Evolutionary conservation across 2,113 vertebrate genomes (phyloP).

Genomic region (Balaenoptera acutorostrata): DNA sequence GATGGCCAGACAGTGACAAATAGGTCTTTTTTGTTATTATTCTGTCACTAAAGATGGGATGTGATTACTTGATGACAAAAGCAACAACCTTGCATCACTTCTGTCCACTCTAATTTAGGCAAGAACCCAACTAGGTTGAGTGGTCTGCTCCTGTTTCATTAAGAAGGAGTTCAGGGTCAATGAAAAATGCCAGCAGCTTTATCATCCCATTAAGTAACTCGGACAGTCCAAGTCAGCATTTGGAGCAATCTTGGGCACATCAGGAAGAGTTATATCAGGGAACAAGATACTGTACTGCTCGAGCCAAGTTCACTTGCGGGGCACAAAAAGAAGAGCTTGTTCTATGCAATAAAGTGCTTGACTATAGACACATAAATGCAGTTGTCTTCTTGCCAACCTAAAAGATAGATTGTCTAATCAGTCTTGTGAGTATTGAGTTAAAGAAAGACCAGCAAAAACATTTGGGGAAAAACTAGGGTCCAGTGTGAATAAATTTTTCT

Average conservation of each 20-base stretch:
- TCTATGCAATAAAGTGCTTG: neutral
- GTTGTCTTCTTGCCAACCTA: neutral
- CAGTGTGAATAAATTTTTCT: conserved; percentile 27
- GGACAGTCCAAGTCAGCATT: neutral
- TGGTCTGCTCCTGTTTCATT: neutral
- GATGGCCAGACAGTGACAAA: neutral
- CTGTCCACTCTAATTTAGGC: neutral
- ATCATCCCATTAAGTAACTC: neutral
- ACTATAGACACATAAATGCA: neutral
- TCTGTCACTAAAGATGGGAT: neutral
- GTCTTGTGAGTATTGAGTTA: neutral
- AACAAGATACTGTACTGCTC: neutral
- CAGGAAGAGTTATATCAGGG: neutral
- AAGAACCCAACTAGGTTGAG: neutral
- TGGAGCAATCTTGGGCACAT: neutral
- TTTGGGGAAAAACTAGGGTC: neutral
- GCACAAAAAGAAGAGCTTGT: neutral
- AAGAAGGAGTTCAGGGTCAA: neutral
- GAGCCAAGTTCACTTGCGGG: neutral
- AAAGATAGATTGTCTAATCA: neutral
- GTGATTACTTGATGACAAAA: conserved; percentile 22
- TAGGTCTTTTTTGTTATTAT: neutral
- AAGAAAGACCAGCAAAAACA: neutral
- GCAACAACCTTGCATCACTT: neutral
- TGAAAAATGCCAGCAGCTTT: neutral